These are phyloP conservation scores for Pseudocheirus occidentalis DNA, from an alignment of 2,797 vertebrate genomes.

Conservation along the genomic window DNA sequence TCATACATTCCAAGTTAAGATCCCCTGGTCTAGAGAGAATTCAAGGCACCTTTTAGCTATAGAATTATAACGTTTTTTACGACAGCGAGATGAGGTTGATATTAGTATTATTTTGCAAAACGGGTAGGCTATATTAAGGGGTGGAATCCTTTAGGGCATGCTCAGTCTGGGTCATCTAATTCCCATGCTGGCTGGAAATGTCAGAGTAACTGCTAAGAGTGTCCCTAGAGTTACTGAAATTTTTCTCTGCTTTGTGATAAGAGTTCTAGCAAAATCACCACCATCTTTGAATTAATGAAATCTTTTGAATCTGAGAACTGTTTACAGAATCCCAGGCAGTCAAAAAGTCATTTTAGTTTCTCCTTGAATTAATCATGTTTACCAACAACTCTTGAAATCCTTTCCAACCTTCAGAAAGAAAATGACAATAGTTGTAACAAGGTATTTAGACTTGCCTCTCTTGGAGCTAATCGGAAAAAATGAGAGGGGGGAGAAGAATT, in stretches of 20 bases:
- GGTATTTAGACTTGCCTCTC: slow-evolving; percentile 68
- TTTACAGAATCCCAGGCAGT: slow-evolving; percentile 69
- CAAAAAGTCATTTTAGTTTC: slow-evolving; percentile 75
- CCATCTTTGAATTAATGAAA: slow-evolving; percentile 33
- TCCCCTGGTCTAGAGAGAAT: not conserved
- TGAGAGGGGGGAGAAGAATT: slow-evolving; percentile 56
- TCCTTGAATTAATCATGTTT: slow-evolving; percentile 72
- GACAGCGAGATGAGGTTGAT: not conserved
- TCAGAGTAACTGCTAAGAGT: not conserved
- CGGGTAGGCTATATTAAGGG: not conserved
- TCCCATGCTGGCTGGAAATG: not conserved
- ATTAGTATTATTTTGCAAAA: not conserved
- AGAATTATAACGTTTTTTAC: not conserved
- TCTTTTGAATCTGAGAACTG: slow-evolving; percentile 48
- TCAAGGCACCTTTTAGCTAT: not conserved
- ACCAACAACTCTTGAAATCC: slow-evolving; percentile 62
- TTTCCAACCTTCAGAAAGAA: slow-evolving; percentile 56
- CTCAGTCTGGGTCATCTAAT: not conserved
- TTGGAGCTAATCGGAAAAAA: slow-evolving; percentile 73
- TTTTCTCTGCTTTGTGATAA: not conserved
- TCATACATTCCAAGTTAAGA: not conserved
- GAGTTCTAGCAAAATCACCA: slow-evolving; percentile 25
- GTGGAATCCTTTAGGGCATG: not conserved
- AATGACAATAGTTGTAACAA: slow-evolving; percentile 69
- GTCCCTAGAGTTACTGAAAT: not conserved